These are phyloP conservation scores for Pseudomyrmex concolor DNA, from an alignment of 1,140 invertebrate genomes.

Conservation along the genomic window DNA sequence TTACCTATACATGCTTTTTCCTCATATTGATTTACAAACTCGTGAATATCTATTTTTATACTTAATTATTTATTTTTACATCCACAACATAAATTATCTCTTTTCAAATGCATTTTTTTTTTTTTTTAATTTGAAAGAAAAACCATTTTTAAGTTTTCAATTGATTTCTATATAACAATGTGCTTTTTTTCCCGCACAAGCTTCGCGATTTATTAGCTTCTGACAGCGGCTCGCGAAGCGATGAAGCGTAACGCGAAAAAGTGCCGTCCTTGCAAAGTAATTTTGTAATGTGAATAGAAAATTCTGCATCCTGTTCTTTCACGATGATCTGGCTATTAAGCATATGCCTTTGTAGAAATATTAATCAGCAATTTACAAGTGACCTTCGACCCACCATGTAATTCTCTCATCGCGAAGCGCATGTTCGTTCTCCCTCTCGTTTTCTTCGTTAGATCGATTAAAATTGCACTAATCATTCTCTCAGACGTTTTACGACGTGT, in stretches of 20 bases:
- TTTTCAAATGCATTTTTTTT: no score
- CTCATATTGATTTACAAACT: neutral
- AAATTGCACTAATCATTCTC: constrained; percentile 17
- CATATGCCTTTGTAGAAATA: constrained; percentile 23
- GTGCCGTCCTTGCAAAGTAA: constrained; percentile 11
- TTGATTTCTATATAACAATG: neutral
- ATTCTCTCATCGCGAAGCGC: neutral
- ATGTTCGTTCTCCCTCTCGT: neutral
- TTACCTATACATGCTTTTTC: neutral
- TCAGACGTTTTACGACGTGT: constrained; percentile 9
- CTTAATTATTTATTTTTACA: no score
- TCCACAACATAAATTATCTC: no score
- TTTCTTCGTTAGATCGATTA: constrained; percentile 29
- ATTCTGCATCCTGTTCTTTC: constrained; percentile 4
- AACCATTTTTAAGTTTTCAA: no score
- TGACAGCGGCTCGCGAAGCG: neutral
- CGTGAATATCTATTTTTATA: no score
- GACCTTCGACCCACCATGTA: constrained; percentile 18
- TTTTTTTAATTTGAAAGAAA: no score
- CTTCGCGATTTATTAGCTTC: neutral
- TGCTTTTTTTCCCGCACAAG: neutral
- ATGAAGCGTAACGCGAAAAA: constrained; percentile 15
- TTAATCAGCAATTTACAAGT: constrained; percentile 48
- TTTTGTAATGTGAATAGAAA: constrained; percentile 41
- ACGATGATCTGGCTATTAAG: constrained; percentile 10